These are phyloP conservation scores for Malurus melanocephalus DNA, from an alignment of 2,113 vertebrate species.

Conservation along the genomic window DNA sequence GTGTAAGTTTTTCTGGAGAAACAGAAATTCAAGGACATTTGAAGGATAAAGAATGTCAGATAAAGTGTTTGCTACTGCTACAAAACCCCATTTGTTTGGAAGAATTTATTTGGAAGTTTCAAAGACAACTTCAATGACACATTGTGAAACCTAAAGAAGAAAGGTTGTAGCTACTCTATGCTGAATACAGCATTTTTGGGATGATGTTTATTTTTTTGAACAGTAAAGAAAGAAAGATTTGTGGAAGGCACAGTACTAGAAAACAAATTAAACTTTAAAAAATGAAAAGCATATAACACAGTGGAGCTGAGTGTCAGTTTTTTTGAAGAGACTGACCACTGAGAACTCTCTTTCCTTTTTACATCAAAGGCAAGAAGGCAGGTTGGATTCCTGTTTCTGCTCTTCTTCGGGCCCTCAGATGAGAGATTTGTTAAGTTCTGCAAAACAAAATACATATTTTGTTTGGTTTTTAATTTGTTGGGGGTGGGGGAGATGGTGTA, in stretches of 20 bases:
- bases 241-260: not conserved
- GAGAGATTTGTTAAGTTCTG: not conserved
- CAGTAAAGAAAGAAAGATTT: not conserved
- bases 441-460: not conserved
- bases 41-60: not conserved
- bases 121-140: not conserved
- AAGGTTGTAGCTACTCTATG: not conserved
- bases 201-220: not conserved
- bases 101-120: not conserved
- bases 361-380: not conserved
- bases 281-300: not conserved
- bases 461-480: not conserved
- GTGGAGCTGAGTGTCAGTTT: not conserved
- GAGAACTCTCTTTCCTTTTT: not conserved
- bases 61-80: not conserved
- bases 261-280: not conserved
- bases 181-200: not conserved
- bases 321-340: not conserved
- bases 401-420: not conserved
- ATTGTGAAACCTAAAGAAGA: not conserved
- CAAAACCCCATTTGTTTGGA: not conserved
- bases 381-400: not conserved
- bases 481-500: accelerated
- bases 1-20: not conserved
- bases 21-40: not conserved